phyloP scores from a whole-genome alignment of 2,113 vertebrate genomes.

The Haemorhous mexicanus region DNA sequence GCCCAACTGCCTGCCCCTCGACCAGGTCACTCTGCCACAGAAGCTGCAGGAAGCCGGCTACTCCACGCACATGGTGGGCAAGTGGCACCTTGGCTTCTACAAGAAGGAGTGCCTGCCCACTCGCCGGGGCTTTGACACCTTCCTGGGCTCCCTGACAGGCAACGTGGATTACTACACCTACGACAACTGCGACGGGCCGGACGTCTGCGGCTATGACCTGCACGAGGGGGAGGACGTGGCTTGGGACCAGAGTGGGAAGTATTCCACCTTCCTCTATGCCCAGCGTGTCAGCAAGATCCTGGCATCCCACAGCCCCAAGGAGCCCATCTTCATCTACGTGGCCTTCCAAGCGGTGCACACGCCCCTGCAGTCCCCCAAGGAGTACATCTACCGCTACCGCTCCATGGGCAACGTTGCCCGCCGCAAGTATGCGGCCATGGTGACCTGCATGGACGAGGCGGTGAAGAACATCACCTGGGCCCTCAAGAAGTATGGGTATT shows the following conservation, averaged over 20 bases:
- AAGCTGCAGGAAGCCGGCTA: conserved; percentile 92
- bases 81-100: conserved; percentile 98
- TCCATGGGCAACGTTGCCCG: conserved; percentile 86
- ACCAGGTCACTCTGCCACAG: conserved; percentile 91
- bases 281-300: conserved; percentile 89
- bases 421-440: conserved; percentile 94
- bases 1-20: conserved; percentile 92
- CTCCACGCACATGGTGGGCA: conserved; percentile 97
- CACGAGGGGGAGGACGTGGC: conserved; percentile 91
- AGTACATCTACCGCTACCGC: conserved; percentile 92
- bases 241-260: conserved; percentile 89
- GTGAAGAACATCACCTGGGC: conserved; percentile 93
- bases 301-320: conserved; percentile 83
- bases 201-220: conserved; percentile 89
- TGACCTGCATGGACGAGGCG: conserved; percentile 92
- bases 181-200: conserved; percentile 88
- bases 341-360: conserved; percentile 97
- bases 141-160: conserved; percentile 93
- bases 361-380: conserved; percentile 88
- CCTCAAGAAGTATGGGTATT: conserved; percentile 93
- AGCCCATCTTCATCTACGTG: conserved; percentile 92
- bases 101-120: conserved; percentile 95
- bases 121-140: conserved; percentile 91
- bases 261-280: conserved; percentile 93
- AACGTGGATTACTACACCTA: conserved; percentile 97